Evolutionary conservation across 2,113 vertebrate species (phyloP).

Genomic region (Thunnus thynnus): DNA sequence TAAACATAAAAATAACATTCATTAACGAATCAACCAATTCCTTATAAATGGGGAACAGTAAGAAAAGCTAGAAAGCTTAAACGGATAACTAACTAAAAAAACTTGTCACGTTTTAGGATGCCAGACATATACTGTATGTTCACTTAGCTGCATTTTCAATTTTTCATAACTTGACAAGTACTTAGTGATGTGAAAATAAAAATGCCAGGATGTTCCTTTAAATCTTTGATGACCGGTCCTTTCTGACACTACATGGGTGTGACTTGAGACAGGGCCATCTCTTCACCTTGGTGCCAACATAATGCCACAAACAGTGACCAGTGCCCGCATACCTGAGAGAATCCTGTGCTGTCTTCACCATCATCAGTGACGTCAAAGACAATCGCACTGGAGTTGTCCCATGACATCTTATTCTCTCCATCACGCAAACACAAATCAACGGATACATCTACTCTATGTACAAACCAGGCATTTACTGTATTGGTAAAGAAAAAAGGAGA

Average conservation of each 20-base stretch:
- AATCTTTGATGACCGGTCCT: not conserved
- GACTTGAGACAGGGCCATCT: conserved; percentile 18
- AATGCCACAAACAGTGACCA: not conserved
- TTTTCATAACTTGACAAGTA: not conserved
- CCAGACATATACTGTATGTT: not conserved
- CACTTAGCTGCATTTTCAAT: not conserved
- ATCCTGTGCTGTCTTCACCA: conserved; percentile 10
- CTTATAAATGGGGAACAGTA: too few relatives aligned
- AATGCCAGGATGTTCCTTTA: not conserved
- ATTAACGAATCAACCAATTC: too few relatives aligned
- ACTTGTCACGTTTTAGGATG: not conserved
- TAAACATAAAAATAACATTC: too few relatives aligned
- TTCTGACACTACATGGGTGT: conserved; percentile 8
- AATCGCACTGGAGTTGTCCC: not conserved
- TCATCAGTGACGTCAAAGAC: conserved; percentile 34
- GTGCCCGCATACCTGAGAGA: conserved; percentile 2
- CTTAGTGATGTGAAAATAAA: not conserved
- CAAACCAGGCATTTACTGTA: too few relatives aligned
- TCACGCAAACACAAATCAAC: not conserved
- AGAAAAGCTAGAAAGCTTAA: not conserved
- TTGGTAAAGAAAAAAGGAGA: not conserved
- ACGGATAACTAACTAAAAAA: too few relatives aligned
- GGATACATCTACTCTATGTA: not conserved
- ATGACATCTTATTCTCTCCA: not conserved
- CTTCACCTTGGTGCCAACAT: conserved; percentile 6